phyloP scores from a whole-genome alignment of 2,888 invertebrate genomes.

The Drosophila differens region DNA sequence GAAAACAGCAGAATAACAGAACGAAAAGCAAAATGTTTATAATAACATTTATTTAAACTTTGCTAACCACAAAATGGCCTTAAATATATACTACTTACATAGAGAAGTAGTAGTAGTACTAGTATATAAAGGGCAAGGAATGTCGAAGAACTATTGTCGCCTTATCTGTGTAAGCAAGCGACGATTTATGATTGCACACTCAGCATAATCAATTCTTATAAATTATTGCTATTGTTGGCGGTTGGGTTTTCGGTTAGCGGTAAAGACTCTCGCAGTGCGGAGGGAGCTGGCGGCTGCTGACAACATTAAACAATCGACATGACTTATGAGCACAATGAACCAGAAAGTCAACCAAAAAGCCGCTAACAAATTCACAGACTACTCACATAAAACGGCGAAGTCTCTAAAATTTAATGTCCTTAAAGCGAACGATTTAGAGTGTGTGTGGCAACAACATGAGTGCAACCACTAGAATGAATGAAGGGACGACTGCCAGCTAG shows the following conservation, averaged over 20 bases:
- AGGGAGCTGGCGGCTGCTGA: conserved; percentile 54
- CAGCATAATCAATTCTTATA: conserved; percentile 80
- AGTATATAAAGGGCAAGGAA: not conserved
- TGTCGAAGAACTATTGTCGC: conserved; percentile 39
- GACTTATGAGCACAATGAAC: conserved; percentile 71
- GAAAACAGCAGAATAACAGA: conserved; percentile 8
- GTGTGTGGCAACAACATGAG: conserved; percentile 1
- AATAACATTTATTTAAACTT: conserved; percentile 61
- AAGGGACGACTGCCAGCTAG: conserved; percentile 1
- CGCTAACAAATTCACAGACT: conserved; percentile 31
- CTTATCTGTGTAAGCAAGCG: conserved; percentile 55
- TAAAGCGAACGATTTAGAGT: conserved; percentile 24
- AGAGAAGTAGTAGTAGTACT: not conserved
- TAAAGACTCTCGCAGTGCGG: conserved; percentile 8
- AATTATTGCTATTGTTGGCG: conserved; percentile 76
- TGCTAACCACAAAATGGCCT: conserved; percentile 56
- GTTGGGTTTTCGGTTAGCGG: conserved; percentile 41
- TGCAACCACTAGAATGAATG: conserved; percentile 2
- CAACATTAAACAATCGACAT: conserved; percentile 73
- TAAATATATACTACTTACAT: conserved; percentile 34
- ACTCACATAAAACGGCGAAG: conserved; percentile 29
- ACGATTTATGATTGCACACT: conserved; percentile 77
- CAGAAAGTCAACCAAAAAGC: conserved; percentile 23
- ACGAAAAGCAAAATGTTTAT: conserved; percentile 22
- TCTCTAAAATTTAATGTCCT: conserved; percentile 53